Conservation (phyloP, 2,888 invertebrate genomes). For the Blera fallax region DNA sequence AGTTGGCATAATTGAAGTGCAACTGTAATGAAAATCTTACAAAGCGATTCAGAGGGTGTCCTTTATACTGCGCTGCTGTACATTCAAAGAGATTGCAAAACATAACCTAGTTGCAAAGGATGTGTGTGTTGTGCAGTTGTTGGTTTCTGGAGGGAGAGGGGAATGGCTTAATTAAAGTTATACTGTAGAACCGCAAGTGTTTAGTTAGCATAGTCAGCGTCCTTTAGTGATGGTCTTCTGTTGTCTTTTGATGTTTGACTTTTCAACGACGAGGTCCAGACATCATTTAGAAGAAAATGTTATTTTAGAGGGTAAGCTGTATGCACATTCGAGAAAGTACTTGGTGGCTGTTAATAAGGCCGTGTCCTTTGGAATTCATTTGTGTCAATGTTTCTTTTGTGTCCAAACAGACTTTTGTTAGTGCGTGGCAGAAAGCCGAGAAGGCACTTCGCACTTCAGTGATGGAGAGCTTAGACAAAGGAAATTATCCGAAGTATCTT, state of each 20-base stretch:
- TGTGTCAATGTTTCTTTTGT: no score
- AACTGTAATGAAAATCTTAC: conserved; percentile 22
- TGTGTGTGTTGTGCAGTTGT: not conserved
- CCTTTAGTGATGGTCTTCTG: not conserved
- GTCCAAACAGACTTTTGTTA: no score
- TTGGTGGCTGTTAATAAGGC: not conserved
- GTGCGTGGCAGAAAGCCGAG: no score
- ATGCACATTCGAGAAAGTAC: no score
- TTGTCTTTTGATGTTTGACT: not conserved
- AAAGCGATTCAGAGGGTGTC: conserved; percentile 8
- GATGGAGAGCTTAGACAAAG: no score
- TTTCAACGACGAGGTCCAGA: not conserved
- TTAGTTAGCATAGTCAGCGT: not conserved
- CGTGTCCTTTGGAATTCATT: not conserved
- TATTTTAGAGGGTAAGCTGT: not conserved
- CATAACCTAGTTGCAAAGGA: not conserved
- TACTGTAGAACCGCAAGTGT: not conserved
- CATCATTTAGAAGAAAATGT: not conserved
- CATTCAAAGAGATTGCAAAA: conserved; percentile 17
- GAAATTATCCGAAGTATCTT: no score
- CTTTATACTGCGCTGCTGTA: conserved; percentile 18
- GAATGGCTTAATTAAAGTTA: conserved; percentile 17
- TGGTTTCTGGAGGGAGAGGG: not conserved
- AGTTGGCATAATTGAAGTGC: conserved; percentile 28
- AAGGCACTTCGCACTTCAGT: no score